Conservation (phyloP, 2,888 invertebrate species). For the Eristalinus aeneus region DNA sequence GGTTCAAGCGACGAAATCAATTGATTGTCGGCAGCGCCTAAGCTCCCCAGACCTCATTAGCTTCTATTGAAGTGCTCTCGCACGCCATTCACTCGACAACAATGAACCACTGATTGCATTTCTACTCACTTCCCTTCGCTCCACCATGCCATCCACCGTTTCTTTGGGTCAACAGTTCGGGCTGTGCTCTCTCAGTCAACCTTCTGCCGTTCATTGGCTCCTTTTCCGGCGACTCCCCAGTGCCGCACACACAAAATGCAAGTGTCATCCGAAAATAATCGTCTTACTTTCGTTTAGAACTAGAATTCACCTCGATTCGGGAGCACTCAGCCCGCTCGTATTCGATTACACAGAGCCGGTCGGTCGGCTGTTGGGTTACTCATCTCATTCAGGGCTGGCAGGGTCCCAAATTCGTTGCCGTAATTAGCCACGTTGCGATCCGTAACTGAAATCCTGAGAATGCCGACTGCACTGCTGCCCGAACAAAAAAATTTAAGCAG, state of each 20-base stretch:
- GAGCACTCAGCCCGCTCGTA: conserved; percentile 5
- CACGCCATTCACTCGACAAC: neutral
- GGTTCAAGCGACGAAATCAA: neutral
- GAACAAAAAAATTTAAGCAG: neutral
- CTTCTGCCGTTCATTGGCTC: neutral
- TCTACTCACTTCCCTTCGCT: neutral
- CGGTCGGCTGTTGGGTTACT: neutral
- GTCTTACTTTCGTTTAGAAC: conserved; percentile 42
- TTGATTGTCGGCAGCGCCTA: neutral
- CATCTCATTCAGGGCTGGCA: conserved; percentile 24
- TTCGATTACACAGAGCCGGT: conserved; percentile 35
- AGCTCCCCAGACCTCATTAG: neutral
- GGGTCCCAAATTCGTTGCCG: conserved; percentile 35
- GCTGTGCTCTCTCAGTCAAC: neutral
- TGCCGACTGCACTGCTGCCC: neutral
- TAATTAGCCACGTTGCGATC: conserved; percentile 46
- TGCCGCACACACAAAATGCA: neutral
- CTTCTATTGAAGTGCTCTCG: neutral
- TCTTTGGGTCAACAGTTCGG: neutral
- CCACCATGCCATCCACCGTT: too few species aligned
- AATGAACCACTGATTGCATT: neutral
- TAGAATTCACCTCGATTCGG: conserved; percentile 47
- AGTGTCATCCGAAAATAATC: conserved; percentile 37
- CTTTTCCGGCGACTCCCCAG: neutral
- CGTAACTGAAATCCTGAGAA: conserved; percentile 1